These are phyloP conservation scores for Cyclina sinensis DNA, from an alignment of 1,140 invertebrate genomes.

Conservation along the genomic window DNA sequence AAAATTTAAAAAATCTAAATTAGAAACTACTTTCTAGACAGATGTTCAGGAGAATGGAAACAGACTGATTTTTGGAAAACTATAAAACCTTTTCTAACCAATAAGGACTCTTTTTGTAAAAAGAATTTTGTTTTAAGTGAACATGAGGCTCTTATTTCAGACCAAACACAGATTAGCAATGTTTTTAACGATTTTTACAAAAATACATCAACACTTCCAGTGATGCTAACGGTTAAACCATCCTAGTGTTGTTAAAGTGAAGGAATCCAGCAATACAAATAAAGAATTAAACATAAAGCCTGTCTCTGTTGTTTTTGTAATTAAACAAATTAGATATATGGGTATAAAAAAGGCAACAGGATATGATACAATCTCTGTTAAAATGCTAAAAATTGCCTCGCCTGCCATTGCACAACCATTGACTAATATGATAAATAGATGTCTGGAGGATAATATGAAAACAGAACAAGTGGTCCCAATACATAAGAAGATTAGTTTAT, in stretches of 20 bases:
- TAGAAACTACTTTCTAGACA: too few species aligned
- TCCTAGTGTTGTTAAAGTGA: conserved; percentile 22
- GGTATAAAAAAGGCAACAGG: conserved; percentile 75
- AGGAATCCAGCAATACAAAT: neutral
- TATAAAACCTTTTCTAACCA: too few species aligned
- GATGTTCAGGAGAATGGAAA: too few species aligned
- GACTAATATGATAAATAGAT: conserved; percentile 44
- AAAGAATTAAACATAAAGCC: conserved; percentile 38
- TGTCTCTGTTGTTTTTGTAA: conserved; percentile 34
- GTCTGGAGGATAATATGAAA: neutral
- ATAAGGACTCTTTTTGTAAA: too few species aligned
- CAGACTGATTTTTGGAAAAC: too few species aligned
- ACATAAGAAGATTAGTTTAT: conserved; percentile 57
- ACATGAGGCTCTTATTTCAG: too few species aligned
- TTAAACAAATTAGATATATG: conserved; percentile 45
- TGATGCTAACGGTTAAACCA: too few species aligned
- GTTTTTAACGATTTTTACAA: too few species aligned
- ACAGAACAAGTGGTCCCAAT: neutral
- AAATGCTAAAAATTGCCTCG: conserved; percentile 14
- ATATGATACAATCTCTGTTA: conserved; percentile 34
- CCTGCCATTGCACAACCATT: neutral
- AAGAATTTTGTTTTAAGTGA: too few species aligned
- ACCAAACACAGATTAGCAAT: too few species aligned
- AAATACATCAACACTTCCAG: too few species aligned
- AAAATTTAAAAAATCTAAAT: too few species aligned